Evolutionary conservation across 2,888 invertebrate species (phyloP), one percentile per base, ranked within the genome.

Genomic region (Conops quadrifasciatus): DNA sequence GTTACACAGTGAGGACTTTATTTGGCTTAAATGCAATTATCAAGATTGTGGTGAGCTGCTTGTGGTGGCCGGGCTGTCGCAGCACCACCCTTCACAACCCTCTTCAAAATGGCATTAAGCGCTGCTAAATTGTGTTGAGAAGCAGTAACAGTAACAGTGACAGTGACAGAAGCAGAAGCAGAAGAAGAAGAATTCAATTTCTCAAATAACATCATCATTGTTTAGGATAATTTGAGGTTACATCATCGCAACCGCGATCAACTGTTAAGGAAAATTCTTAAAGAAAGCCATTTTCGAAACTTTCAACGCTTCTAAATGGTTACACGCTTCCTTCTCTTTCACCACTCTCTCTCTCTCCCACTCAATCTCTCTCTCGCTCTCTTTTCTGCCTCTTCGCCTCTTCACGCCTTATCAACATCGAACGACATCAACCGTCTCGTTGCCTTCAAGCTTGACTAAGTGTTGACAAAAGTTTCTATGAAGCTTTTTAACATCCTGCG

Each of bases 1-100:
- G 16, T 43, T 21, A 47, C 26, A 47, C 26, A 28, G 63, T 16
- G 45, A 63, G 47, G 47, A 63, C 24, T 63, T 45, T 16, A 28
- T 28, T 47, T 63, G 45, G 63, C 47, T 45, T 45, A 47, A 47
- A 63, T 47, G 63, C 63, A 26, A 26, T 47, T 47, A 63, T 63
- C 63, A 26, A 63, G 58, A 58, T 58, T 58, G 58, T 28, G 58
- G 58, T 28, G 24, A 9, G 11, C 15, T 58, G 26, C 28, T 26
- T 58, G 13, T 15, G 26, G 24, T 36, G 36, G 36, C 4, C 36
- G 36, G 9, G 36, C 4, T 36, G 36, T n/a, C n/a, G 36, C 36
- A 36, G 36, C 9, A 36, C 5, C 36, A 36, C 9, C 36, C 36
- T 36, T 36, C 9, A 36, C 36, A 9, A 58, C 28, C 26, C 9